Conservation (phyloP, 2,113 vertebrate species). For the Glareola pratincola region DNA sequence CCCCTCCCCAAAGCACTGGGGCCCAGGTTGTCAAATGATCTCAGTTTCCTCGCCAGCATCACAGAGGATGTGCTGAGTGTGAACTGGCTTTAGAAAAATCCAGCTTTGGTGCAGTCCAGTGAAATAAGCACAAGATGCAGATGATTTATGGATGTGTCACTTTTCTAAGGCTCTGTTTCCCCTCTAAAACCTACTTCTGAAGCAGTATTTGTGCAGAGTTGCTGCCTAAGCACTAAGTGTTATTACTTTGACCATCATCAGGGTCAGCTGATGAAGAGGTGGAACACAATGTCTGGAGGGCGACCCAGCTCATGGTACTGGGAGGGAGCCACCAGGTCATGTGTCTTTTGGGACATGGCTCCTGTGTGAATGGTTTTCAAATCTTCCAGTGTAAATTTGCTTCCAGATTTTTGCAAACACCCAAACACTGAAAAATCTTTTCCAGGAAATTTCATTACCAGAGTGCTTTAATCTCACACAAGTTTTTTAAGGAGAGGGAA, state of each 20-base stretch:
- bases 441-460: background rate
- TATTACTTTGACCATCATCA: background rate
- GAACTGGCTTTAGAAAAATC: background rate
- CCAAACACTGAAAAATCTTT: background rate
- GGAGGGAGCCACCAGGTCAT: background rate
- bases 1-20: background rate
- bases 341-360: background rate
- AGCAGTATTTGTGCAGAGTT: background rate
- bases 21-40: background rate
- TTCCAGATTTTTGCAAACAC: background rate
- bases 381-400: background rate
- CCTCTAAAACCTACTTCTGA: background rate
- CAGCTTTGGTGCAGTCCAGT: background rate
- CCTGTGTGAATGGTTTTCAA: background rate
- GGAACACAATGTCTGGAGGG: background rate
- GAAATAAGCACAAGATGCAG: background rate
- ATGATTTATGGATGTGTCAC: background rate
- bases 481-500: background rate
- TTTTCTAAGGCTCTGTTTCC: background rate
- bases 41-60: background rate
- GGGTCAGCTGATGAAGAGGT: background rate
- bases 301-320: background rate
- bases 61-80: background rate
- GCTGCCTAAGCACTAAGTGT: background rate
- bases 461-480: background rate